Conservation (phyloP, 2,888 invertebrate species). For the Eupithecia subfuscata region DNA sequence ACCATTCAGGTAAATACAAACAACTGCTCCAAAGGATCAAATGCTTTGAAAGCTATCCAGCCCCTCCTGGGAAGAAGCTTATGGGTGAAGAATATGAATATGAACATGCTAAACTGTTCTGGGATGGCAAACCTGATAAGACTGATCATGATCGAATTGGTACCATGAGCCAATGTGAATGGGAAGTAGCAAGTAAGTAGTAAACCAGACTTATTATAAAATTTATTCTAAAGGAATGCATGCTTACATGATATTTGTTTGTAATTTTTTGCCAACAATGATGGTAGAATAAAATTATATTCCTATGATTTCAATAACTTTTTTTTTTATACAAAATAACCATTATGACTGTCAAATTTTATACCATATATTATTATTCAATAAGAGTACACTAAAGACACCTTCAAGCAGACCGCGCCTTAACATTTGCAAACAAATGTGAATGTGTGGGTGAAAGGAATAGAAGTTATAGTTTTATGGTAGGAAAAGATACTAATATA, state of each 20-base stretch:
- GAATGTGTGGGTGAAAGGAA: slow-evolving; percentile 24
- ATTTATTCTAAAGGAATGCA: background rate
- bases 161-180: slow-evolving; percentile 94
- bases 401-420: slow-evolving; percentile 18
- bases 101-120: slow-evolving; percentile 87
- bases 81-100: slow-evolving; percentile 88
- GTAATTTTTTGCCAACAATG: background rate
- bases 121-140: slow-evolving; percentile 70
- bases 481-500: slow-evolving; percentile 17
- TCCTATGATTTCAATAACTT: background rate
- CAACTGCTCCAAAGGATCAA: slow-evolving; percentile 90
- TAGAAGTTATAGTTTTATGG: slow-evolving; percentile 14
- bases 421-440: slow-evolving; percentile 8
- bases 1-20: slow-evolving; percentile 76
- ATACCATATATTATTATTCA: too few relatives aligned
- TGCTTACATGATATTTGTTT: background rate
- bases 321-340: too few relatives aligned
- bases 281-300: background rate
- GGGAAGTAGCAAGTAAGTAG: slow-evolving; percentile 96
- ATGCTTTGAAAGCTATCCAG: slow-evolving; percentile 92
- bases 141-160: slow-evolving; percentile 84
- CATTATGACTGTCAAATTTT: too few relatives aligned
- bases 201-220: too few relatives aligned
- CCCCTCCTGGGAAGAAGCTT: slow-evolving; percentile 80
- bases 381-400: background rate